Evolutionary conservation across 2,888 invertebrate genomes (phyloP).

Genomic region (Phengaris arion): DNA sequence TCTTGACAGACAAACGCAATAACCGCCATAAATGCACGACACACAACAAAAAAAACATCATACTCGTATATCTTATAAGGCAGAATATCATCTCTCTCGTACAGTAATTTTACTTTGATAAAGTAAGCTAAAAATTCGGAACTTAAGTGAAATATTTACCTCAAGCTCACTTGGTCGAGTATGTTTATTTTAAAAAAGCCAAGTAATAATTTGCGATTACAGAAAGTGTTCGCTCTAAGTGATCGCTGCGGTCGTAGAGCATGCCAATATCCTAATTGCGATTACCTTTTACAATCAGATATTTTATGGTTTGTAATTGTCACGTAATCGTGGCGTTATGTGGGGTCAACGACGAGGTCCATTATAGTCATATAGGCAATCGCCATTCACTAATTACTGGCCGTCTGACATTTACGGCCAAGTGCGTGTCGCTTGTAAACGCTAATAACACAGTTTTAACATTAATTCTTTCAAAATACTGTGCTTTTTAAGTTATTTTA

Average conservation of each 20-base stretch:
- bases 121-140: no score
- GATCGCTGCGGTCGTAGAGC: neutral
- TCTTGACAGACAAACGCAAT: neutral
- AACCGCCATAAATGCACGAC: neutral
- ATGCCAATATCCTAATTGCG: slow-evolving; percentile 22
- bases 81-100: no score
- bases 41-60: no score
- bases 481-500: neutral
- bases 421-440: neutral
- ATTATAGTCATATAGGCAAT: neutral
- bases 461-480: neutral
- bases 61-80: no score
- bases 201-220: neutral
- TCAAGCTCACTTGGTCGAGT: no score
- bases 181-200: no score
- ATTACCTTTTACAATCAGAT: slow-evolving; percentile 22
- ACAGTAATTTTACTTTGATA: no score
- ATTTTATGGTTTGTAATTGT: slow-evolving; percentile 21
- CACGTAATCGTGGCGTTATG: slow-evolving; percentile 14
- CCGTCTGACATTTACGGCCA: slow-evolving; percentile 11
- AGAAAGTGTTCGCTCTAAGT: slow-evolving; percentile 44
- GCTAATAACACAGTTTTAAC: neutral
- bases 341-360: slow-evolving; percentile 1
- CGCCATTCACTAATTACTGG: slow-evolving; percentile 17
- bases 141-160: no score